These are phyloP conservation scores for Pogoniulus pusillus DNA, from an alignment of 2,797 vertebrate species.

Conservation along the genomic window DNA sequence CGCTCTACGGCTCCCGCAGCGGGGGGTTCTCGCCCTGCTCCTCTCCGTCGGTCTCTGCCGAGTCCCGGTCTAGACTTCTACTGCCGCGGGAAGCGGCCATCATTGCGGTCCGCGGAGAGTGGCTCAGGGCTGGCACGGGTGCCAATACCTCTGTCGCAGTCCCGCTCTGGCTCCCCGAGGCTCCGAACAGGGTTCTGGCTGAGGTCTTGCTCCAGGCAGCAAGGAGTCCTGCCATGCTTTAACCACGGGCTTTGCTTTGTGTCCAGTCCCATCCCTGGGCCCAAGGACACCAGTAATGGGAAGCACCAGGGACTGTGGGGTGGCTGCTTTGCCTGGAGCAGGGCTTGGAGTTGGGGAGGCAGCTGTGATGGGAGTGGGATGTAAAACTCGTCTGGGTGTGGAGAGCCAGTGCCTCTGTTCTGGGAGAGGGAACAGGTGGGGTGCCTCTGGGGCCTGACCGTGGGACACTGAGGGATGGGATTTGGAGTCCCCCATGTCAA, in stretches of 20 bases:
- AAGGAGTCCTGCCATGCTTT: neutral
- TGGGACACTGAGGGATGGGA: neutral
- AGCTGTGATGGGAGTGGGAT: neutral
- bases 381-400: rapidly evolving
- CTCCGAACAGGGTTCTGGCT: neutral
- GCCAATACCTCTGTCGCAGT: neutral
- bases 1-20: neutral
- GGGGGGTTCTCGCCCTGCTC: neutral
- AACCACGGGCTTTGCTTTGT: rapidly evolving
- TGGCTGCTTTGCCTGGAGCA: neutral
- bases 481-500: rapidly evolving
- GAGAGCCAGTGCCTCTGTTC: rapidly evolving
- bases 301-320: neutral
- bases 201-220: neutral
- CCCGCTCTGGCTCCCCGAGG: no score
- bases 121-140: neutral
- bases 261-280: neutral
- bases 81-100: neutral
- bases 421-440: rapidly evolving
- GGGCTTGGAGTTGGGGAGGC: rapidly evolving
- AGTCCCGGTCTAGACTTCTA: neutral
- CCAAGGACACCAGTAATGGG: rapidly evolving
- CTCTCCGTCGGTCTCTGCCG: neutral
- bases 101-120: neutral
- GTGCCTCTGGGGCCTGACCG: rapidly evolving